Conservation (phyloP, 1,140 invertebrate genomes). For the Calephelis virginiensis region DNA sequence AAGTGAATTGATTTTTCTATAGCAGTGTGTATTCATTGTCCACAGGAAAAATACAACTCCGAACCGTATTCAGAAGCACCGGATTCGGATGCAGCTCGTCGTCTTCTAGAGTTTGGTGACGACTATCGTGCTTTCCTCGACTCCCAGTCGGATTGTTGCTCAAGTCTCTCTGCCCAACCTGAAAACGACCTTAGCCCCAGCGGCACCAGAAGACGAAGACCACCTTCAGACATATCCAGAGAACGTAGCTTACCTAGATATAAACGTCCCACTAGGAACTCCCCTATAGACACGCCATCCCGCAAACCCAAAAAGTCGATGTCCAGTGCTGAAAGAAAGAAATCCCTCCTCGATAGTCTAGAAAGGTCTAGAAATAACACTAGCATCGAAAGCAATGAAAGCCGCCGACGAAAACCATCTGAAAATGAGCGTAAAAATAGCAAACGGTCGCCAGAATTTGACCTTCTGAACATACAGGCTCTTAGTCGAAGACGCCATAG, state of each 20-base stretch:
- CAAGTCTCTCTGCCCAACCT: slow-evolving; percentile 84
- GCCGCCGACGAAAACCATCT: slow-evolving; percentile 62
- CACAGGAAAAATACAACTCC: slow-evolving; percentile 93
- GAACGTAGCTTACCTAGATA: slow-evolving; percentile 57
- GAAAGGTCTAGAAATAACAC: slow-evolving; percentile 73
- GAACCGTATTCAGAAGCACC: slow-evolving; percentile 94
- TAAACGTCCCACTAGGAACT: slow-evolving; percentile 64
- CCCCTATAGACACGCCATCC: slow-evolving; percentile 67
- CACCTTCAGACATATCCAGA: slow-evolving; percentile 53
- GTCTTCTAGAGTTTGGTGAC: slow-evolving; percentile 92
- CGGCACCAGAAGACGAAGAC: slow-evolving; percentile 47
- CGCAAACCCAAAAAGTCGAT: slow-evolving; percentile 74
- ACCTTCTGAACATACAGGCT: slow-evolving; percentile 65
- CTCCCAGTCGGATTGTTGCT: slow-evolving; percentile 90
- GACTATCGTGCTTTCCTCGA: slow-evolving; percentile 93
- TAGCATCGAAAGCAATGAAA: slow-evolving; percentile 68
- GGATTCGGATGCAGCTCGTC: slow-evolving; percentile 90
- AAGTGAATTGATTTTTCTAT: slow-evolving; percentile 5
- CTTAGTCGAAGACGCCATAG: slow-evolving; percentile 62
- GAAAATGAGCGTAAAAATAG: slow-evolving; percentile 59
- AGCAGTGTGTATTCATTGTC: slow-evolving; percentile 36
- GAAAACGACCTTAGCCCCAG: slow-evolving; percentile 80
- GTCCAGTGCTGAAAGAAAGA: slow-evolving; percentile 75
- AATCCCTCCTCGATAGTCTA: slow-evolving; percentile 69
- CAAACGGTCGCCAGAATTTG: slow-evolving; percentile 69